Evolutionary conservation across 2,797 vertebrate genomes (phyloP), one percentile per base, ranked within the genome.

Genomic region (Bucorvus abyssinicus): DNA sequence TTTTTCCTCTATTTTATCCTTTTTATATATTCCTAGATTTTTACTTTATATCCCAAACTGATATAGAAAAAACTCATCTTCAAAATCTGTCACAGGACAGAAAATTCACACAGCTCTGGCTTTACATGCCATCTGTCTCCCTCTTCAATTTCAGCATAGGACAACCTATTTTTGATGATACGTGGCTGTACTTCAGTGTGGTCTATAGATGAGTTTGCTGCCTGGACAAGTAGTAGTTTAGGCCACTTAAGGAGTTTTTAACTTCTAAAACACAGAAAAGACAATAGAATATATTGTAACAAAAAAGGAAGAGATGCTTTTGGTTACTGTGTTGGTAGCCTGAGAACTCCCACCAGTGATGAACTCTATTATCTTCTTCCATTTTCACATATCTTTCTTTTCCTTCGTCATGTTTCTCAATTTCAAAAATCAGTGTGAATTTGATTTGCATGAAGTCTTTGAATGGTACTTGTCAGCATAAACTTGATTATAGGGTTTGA

Each of bases 81-180:
- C 64, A 60, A 93, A 92, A 94, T 91, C 79, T 91, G 63, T 85
- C 49, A 76, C 40, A 94, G 44, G 60, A 87, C 76, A 85, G 55
- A 81, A 95, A 92, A 89, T 87, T 93, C 75, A 77, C 71, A 85
- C 34, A 80, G 68, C 44, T 87, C 68, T 92, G 49, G 22, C 50
- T 94, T 89, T 94, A 32, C 70, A 80, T 75, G 73, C 82, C 92
- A 86, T 95, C 89, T 93, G 60, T 74, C 68, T 93, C 68, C n/a
- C 40, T 91, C 60, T 87, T 91, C 56, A 83, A 7, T 80, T 90
- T 77, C 82, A 92, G 22, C 44, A 34, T 11, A 89, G 78, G 78
- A n/a, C 49, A 95, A 89, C 36, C 60, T 94, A 63, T 83, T 92
- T 95, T 95, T 84, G 49, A 52, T 68, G 13, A 12, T 53, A 63